A percentile compares a stretch with the other conserved stretches of the same genome.
Evolutionary conservation across 1,140 invertebrate species (phyloP).

Genomic region (Stenopsyche tienmushanensis): DNA sequence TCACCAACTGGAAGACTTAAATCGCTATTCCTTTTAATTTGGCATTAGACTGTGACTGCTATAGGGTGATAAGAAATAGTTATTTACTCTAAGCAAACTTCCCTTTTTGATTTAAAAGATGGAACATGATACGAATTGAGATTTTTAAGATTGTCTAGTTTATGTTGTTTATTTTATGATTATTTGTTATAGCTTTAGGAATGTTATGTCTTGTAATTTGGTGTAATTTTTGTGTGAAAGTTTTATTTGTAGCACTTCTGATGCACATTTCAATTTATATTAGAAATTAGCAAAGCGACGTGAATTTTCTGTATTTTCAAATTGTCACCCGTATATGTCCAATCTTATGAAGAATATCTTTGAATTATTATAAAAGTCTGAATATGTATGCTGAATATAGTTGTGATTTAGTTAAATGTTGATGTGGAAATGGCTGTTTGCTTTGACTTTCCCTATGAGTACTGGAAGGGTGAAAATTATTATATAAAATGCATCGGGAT

Average conservation of each 20-base stretch:
- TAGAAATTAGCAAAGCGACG: constrained; percentile 15
- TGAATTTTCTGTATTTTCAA: constrained; percentile 1
- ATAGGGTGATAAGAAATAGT: constrained; percentile 16
- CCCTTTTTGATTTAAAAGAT: constrained; percentile 18
- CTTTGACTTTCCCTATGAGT: constrained; percentile 23
- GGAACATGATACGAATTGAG: constrained; percentile 10
- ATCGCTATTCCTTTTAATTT: constrained; percentile 46
- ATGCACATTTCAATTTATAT: constrained; percentile 31
- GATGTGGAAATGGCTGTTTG: constrained; percentile 39
- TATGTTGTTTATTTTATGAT: constrained; percentile 36
- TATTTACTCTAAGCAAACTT: constrained; percentile 18
- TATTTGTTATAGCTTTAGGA: constrained; percentile 41
- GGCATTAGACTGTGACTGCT: constrained; percentile 37
- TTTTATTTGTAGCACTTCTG: constrained; percentile 33
- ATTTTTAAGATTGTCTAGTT: constrained; percentile 33
- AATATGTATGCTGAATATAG: constrained; percentile 34
- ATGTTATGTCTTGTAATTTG: constrained; percentile 39
- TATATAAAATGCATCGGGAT: constrained; percentile 5
- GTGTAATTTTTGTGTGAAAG: constrained; percentile 39
- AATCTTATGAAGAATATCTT: constrained; percentile 23
- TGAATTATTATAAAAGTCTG: constrained; percentile 37
- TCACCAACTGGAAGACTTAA: constrained; percentile 47
- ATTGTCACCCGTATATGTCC: constrained; percentile 8
- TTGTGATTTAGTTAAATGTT: constrained; percentile 40
- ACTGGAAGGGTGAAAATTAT: constrained; percentile 1